phyloP scores from a whole-genome alignment of 1,140 invertebrate species.

The Trichonephila inaurata region DNA sequence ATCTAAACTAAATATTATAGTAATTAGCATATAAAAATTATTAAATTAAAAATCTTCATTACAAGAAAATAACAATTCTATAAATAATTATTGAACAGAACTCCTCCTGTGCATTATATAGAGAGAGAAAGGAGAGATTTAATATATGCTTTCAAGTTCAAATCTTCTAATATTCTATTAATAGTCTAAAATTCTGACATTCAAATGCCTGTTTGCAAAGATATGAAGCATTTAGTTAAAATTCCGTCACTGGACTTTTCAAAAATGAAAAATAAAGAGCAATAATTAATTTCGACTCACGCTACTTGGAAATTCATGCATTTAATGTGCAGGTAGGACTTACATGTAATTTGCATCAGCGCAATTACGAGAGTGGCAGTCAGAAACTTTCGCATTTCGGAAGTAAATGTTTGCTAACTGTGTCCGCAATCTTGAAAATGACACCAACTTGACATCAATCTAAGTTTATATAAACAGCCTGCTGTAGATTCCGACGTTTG shows the following conservation, averaged over 20 bases:
- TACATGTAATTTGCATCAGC: slow-evolving; percentile 18
- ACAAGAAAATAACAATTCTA: too few relatives aligned
- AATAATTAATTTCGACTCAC: slow-evolving; percentile 5
- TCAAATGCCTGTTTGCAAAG: background rate
- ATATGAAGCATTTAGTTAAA: background rate
- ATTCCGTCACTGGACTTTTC: background rate
- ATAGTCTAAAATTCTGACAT: background rate
- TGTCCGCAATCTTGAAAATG: background rate
- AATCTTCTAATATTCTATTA: too few relatives aligned
- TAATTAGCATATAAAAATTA: too few relatives aligned
- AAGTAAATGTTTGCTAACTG: slow-evolving; percentile 38
- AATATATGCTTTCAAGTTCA: too few relatives aligned
- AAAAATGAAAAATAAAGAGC: background rate
- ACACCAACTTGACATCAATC: background rate
- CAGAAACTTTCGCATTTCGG: slow-evolving; percentile 35
- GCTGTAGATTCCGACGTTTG: background rate
- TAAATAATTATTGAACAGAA: too few relatives aligned
- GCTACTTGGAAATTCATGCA: background rate
- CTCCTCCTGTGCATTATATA: too few relatives aligned
- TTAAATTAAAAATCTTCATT: too few relatives aligned
- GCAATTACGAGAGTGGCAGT: slow-evolving; percentile 4
- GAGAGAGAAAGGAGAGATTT: too few relatives aligned
- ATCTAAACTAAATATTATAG: too few relatives aligned
- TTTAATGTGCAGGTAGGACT: background rate
- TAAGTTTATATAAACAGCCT: slow-evolving; percentile 34